Conservation (phyloP, 2,113 vertebrate genomes). For the Lutjanus erythropterus region DNA sequence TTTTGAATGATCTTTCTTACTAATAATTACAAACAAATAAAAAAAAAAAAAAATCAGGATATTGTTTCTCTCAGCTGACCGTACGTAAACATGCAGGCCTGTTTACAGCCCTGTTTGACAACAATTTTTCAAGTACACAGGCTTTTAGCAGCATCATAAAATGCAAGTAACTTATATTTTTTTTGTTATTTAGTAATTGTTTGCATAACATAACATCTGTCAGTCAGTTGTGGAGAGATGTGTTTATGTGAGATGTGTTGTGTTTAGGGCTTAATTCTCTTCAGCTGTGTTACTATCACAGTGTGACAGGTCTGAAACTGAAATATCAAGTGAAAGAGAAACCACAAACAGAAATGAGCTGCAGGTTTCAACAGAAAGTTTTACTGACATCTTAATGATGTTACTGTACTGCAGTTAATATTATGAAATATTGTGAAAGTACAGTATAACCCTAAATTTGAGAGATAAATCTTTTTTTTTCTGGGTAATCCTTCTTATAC, state of each 20-base stretch:
- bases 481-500: conserved; percentile 16
- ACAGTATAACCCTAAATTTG: not conserved
- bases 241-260: too few species aligned
- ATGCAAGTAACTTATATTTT: too few species aligned
- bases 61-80: not conserved
- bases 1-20: too few species aligned
- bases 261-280: too few species aligned
- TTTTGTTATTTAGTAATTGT: too few species aligned
- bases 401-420: not conserved
- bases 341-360: too few species aligned
- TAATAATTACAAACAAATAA: too few species aligned
- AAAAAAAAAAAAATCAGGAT: not conserved
- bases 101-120: not conserved
- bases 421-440: not conserved
- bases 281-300: too few species aligned
- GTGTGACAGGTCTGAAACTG: too few species aligned
- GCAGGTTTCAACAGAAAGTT: not conserved
- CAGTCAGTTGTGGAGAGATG: too few species aligned
- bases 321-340: too few species aligned
- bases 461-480: conserved; percentile 16
- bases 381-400: not conserved
- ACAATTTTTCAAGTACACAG: not conserved
- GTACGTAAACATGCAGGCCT: not conserved
- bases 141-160: not conserved
- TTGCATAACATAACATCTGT: too few species aligned